Conservation (phyloP, 2,113 vertebrate species). For the Cariama cristata region DNA sequence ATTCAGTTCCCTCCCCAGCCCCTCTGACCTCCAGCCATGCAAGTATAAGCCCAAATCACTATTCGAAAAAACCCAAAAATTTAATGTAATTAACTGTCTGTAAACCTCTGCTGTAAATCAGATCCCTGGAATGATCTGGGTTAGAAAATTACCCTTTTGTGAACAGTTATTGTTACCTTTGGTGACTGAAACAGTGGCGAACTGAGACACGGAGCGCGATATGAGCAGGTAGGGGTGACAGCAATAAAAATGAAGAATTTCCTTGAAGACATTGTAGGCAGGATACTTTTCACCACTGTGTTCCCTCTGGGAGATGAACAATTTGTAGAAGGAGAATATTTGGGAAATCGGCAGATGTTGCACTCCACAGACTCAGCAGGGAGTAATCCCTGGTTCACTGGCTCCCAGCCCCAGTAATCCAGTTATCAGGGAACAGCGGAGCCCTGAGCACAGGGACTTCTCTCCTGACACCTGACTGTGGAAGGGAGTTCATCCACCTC, state of each 20-base stretch:
- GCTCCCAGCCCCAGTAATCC: neutral
- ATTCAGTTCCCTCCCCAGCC: neutral
- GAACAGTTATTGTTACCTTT: neutral
- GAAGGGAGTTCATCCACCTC: neutral
- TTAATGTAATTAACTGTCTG: neutral
- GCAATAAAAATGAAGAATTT: neutral
- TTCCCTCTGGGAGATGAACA: neutral
- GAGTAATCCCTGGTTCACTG: neutral
- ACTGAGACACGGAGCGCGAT: neutral
- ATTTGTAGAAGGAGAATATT: neutral
- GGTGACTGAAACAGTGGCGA: neutral
- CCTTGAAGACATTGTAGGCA: neutral
- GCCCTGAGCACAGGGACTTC: neutral
- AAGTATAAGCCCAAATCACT: neutral
- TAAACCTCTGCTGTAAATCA: neutral
- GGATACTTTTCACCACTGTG: neutral
- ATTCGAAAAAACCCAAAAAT: neutral
- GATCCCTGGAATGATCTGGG: neutral
- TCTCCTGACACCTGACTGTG: neutral
- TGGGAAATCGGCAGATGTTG: neutral
- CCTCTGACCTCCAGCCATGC: neutral
- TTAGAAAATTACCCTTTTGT: neutral
- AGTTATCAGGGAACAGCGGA: neutral
- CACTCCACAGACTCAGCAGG: neutral
- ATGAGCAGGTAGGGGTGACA: neutral